phyloP scores from a whole-genome alignment of 2,113 vertebrate species.

The Gymnogyps californianus region DNA sequence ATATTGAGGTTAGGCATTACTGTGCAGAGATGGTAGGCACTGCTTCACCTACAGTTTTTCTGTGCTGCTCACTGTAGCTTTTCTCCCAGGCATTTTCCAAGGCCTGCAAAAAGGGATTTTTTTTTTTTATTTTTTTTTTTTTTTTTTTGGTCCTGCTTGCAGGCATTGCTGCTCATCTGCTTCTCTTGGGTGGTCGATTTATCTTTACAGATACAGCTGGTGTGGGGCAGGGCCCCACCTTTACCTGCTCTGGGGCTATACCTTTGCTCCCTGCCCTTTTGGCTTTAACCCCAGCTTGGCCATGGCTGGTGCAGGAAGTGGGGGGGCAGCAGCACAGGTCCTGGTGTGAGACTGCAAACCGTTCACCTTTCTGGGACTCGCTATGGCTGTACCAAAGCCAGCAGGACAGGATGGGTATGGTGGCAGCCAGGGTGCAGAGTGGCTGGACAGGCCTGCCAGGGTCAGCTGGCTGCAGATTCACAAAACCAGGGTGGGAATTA shows the following conservation, averaged over 20 bases:
- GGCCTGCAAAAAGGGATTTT: not conserved
- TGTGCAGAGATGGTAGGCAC: not conserved
- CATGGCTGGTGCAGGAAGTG: not conserved
- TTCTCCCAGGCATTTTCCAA: not conserved
- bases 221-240: not conserved
- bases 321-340: not conserved
- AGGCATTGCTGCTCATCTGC: not conserved
- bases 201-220: not conserved
- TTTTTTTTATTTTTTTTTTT: too few relatives aligned
- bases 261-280: not conserved
- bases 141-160: not conserved
- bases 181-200: not conserved
- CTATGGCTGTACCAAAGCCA: not conserved
- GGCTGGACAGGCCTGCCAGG: accelerated
- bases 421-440: not conserved
- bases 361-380: too few relatives aligned
- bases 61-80: not conserved
- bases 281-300: not conserved
- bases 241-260: not conserved
- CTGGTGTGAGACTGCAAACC: not conserved
- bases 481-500: not conserved
- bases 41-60: not conserved
- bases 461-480: not conserved
- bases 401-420: not conserved
- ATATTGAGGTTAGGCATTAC: not conserved